A percentile compares a stretch with the other conserved stretches of the same genome.
Evolutionary conservation across 1,140 invertebrate genomes (phyloP).

Genomic region (Lerema accius): DNA sequence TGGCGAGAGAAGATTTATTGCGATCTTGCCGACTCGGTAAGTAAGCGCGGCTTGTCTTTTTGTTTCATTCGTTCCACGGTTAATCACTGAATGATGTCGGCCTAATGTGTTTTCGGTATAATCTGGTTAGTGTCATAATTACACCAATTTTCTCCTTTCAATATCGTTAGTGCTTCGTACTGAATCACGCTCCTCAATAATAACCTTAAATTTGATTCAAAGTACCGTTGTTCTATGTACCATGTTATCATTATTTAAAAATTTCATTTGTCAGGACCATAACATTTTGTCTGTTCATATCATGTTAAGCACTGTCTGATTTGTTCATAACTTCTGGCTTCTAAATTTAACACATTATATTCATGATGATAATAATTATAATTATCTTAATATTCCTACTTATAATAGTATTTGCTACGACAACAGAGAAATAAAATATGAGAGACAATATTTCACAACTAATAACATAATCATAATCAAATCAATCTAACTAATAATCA

Average conservation of each 20-base stretch:
- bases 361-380: no score
- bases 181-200: conserved; percentile 30
- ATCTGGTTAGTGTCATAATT: conserved; percentile 45
- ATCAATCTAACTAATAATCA: not conserved
- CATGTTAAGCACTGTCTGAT: no score
- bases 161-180: conserved; percentile 10
- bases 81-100: conserved; percentile 74
- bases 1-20: conserved; percentile 73
- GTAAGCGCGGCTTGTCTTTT: conserved; percentile 69
- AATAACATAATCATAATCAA: not conserved
- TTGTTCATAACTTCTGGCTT: no score
- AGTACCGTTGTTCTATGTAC: no score
- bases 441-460: not conserved
- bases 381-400: no score
- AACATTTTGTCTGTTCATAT: no score
- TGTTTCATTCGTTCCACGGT: conserved; percentile 66
- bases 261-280: no score
- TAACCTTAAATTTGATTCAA: no score
- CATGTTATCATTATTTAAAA: no score
- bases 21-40: conserved; percentile 68
- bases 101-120: conserved; percentile 63
- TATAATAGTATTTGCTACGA: no score
- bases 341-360: no score
- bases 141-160: conserved; percentile 33
- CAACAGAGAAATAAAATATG: not conserved